Percentiles rank a stretch among this genome's conserved stretches.
These are phyloP conservation scores for Hormaphis cornu DNA, from an alignment of 1,140 invertebrate genomes.

Conservation along the genomic window DNA sequence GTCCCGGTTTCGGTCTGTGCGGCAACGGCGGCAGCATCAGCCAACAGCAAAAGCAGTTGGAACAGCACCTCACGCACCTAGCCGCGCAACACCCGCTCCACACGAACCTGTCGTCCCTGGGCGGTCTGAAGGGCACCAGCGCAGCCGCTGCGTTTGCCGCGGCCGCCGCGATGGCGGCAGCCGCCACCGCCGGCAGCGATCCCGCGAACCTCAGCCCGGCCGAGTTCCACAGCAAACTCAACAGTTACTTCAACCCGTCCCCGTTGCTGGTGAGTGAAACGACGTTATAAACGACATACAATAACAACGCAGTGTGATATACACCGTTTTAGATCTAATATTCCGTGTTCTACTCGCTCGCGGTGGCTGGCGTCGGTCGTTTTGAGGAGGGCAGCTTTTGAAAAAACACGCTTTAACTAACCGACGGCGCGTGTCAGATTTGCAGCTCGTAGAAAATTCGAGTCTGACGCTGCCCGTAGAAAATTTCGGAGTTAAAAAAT, in stretches of 20 bases:
- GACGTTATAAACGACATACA: not conserved
- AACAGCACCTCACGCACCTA: not conserved
- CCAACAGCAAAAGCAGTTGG: not conserved
- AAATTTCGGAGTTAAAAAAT: too few species aligned
- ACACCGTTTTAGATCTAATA: too few species aligned
- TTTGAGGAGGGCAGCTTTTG: too few species aligned
- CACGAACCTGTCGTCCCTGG: not conserved
- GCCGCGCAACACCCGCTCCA: not conserved
- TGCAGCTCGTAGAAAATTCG: too few species aligned
- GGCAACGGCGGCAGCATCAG: not conserved
- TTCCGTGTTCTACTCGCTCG: too few species aligned
- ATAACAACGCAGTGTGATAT: not conserved
- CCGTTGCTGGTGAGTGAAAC: not conserved
- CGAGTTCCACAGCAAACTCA: not conserved
- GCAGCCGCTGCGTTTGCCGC: not conserved
- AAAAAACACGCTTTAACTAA: too few species aligned
- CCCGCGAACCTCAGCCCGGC: not conserved
- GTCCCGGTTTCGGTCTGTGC: not conserved
- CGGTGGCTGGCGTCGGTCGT: too few species aligned
- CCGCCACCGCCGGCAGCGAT: not conserved
- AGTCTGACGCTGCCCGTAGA: too few species aligned
- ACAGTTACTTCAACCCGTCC: not conserved
- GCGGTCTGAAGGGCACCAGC: not conserved
- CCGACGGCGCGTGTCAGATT: too few species aligned
- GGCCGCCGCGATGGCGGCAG: not conserved